Evolutionary conservation across 2,888 invertebrate species (phyloP).

Genomic region (Frankliniella fusca): DNA sequence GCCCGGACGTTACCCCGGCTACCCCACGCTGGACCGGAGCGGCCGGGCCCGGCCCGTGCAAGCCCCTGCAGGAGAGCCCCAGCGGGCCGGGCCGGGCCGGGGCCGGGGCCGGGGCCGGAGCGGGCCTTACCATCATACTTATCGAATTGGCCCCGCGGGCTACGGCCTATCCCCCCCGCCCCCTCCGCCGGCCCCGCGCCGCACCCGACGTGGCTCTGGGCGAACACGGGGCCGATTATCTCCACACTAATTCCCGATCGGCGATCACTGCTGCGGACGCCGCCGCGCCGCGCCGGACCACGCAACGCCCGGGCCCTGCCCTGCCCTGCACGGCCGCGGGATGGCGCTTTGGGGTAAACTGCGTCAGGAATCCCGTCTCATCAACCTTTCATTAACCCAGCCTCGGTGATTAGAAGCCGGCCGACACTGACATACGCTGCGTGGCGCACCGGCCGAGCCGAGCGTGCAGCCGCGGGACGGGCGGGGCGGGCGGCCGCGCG

Average conservation of each 20-base stretch:
- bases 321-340: background rate
- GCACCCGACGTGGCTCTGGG: conserved; percentile 20
- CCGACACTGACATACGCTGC: background rate
- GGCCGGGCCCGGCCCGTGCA: background rate
- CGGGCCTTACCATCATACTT: conserved; percentile 18
- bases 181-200: background rate
- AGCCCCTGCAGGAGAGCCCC: too few species aligned
- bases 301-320: too few species aligned
- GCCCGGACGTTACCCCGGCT: too few species aligned
- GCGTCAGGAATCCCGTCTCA: conserved; percentile 21
- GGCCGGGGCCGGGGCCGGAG: background rate
- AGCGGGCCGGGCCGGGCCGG: background rate
- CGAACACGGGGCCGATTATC: conserved; percentile 25
- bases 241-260: conserved; percentile 26
- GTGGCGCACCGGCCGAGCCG: background rate
- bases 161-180: background rate
- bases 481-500: too few species aligned
- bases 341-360: conserved; percentile 24
- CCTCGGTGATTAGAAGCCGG: background rate
- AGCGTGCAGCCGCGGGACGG: background rate
- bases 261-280: conserved; percentile 13
- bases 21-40: background rate
- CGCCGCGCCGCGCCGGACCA: background rate
- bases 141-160: conserved; percentile 25
- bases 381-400: conserved; percentile 9